Evolutionary conservation across 2,797 vertebrate genomes (phyloP), one percentile per base, ranked within the genome.

Genomic region (Tragelaphus oryx): DNA sequence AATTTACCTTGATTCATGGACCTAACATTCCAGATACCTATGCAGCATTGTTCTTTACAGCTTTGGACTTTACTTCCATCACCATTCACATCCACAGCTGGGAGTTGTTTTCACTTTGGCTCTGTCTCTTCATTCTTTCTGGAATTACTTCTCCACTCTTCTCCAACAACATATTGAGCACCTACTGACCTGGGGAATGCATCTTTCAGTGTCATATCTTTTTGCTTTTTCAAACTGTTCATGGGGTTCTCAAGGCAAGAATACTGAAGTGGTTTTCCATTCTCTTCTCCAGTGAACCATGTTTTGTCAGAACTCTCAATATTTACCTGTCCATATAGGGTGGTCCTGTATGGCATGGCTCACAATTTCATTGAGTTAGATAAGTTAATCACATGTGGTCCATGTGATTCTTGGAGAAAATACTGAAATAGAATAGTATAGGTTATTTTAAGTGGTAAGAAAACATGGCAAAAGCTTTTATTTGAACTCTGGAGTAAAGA

Each of bases 401-500:
- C 52, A 86, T 80, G 14, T 93, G 16, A 55, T 97, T 95, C 81
- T 95, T 95, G 92, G 83, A 94, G 62, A 28, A 95, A 87, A 22
- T 85, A 50, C 71, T 85, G 14, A 48, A 88, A 89, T 50, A 94
- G 60, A 96, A 91, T 95, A 92, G 79, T 84, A 87, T 46, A 85
- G 62, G 60, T 93, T 91, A 84, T 95, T 94, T 93, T 95, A 89
- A 92, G 48, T 94, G 75, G 54, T 74, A 89, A 30, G 92, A 68
- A 95, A 95, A 96, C 30, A 81, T 54, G 46, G 55, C 26, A 79
- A 92, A 91, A 52, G n/a, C 62, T 94, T 96, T 95, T 94, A 55
- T 87, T n/a, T 91, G 62, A 95, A 80, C 9, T 57, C 50, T 88
- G 54, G 68, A 37, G 28, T 87, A 62, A 93, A 87, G 37, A 81